Base-by-base conservation (phyloP, 1,140 invertebrate genomes). In the Aporrectodea caliginosa region DNA sequence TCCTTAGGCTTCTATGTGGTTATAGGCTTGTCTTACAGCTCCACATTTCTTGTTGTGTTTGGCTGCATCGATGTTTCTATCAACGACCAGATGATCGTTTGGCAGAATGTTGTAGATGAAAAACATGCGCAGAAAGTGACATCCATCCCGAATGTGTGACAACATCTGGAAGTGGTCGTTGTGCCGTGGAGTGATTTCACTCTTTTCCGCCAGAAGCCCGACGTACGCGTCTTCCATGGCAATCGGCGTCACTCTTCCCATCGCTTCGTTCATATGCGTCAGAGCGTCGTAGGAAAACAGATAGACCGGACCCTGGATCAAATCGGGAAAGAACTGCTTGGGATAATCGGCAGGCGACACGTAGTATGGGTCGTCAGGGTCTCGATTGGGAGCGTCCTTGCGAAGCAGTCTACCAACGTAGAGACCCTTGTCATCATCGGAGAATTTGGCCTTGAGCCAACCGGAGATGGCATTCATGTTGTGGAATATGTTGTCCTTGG, bases 201-300 rank as follows among this genome's bases (percentile, higher is more conserved):
- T 1, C 12, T 27, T 29, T 27, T 72, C 22, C 1, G 35, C 31
- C 16, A 78, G 27, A 29, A 78, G 33, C 6, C 77, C 77, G 16
- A 78, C 43, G 34, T 78, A 78, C 16, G 77, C 77, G 35, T 78
- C 77, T 27, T 78, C 77, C 27, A 78, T 33, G 2, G 77, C 70
- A 27, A 78, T 78, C 27, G 77, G 77, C 33, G 30, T 33, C 1
- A 72, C 70, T 2, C 30, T 1, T 1, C 69, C 34, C 30, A 32
- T 34, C 16, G 35, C 77, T n/a, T 78, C 30, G 14, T 22, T 14
- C 77, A 78, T 78, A 22, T 69, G 14, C 1, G 22, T 27, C 16
- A 72, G 34, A 22, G 69, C 68, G 27, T 71, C 70, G 34, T 12
- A 31, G 16, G 77, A 78, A 43, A 78, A 78, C 33, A 78, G n/a